These are phyloP conservation scores for Patagioenas fasciata DNA, from an alignment of 2,113 vertebrate species.

Conservation along the genomic window DNA sequence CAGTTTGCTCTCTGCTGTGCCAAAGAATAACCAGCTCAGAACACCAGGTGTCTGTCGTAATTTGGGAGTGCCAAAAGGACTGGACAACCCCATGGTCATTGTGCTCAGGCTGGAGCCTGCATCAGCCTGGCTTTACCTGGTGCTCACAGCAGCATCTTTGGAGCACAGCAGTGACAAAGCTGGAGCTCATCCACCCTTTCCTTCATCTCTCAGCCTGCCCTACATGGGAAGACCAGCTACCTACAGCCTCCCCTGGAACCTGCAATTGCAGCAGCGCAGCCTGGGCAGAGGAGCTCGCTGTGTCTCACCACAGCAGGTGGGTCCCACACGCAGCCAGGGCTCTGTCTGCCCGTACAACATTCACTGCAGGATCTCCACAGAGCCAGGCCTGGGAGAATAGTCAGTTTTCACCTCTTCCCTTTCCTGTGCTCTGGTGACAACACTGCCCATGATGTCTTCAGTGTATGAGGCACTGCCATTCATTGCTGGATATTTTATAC, in stretches of 20 bases:
- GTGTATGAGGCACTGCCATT: background rate
- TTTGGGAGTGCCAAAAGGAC: background rate
- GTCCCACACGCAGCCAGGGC: background rate
- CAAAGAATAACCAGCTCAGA: background rate
- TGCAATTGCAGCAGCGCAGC: background rate
- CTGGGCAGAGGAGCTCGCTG: background rate
- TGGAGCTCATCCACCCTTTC: background rate
- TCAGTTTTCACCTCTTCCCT: background rate
- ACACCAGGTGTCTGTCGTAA: rapidly evolving
- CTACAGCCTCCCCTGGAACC: background rate
- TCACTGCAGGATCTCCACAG: background rate
- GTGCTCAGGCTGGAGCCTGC: background rate
- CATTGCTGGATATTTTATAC: background rate
- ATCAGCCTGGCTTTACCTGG: background rate
- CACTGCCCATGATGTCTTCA: background rate
- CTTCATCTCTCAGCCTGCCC: background rate
- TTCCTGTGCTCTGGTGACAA: background rate
- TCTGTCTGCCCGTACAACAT: background rate
- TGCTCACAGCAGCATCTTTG: background rate
- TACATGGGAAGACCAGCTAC: background rate
- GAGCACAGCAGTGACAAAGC: background rate
- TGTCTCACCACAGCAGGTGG: background rate
- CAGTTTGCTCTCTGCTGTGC: background rate
- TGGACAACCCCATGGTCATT: too few relatives aligned
- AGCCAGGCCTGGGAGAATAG: background rate